Evolutionary conservation across 2,113 vertebrate genomes (phyloP).

Genomic region (Carettochelys insculpta): DNA sequence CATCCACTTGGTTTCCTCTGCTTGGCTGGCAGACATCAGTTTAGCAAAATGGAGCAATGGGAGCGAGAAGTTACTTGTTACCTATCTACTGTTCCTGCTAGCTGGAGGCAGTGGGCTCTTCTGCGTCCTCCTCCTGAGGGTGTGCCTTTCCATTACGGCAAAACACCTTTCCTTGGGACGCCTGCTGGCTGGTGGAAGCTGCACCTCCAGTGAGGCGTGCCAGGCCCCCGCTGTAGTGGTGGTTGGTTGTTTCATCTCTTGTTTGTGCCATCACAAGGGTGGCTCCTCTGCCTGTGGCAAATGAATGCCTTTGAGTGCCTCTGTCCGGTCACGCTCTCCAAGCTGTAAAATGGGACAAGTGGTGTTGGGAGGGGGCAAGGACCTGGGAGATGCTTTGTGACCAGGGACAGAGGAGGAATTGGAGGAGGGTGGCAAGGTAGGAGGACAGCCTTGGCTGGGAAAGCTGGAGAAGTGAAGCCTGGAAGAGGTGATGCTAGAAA

Average conservation of each 20-base stretch:
- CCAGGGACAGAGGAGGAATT: not conserved
- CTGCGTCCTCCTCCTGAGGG: not conserved
- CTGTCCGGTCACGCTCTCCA: fast-evolving
- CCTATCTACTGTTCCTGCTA: not conserved
- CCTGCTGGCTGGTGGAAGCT: not conserved
- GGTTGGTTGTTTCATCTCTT: not conserved
- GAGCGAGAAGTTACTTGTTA: not conserved
- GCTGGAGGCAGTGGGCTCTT: not conserved
- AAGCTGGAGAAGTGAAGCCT: not conserved
- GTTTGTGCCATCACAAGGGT: not conserved
- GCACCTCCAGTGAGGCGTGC: not conserved
- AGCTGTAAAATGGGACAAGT: fast-evolving
- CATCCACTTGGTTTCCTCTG: not conserved
- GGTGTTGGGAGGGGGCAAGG: no score
- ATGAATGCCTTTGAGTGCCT: not conserved
- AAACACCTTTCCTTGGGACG: not conserved
- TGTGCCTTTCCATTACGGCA: not conserved
- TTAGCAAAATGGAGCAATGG: not conserved
- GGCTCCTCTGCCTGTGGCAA: not conserved
- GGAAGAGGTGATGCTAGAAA: not conserved
- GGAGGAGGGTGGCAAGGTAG: not conserved
- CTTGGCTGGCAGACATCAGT: not conserved
- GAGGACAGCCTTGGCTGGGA: not conserved
- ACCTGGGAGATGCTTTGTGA: not conserved
- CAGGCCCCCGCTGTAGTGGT: not conserved